Evolutionary conservation across 2,888 invertebrate species (phyloP), one percentile per base, ranked within the genome.

Genomic region (Opisthograptis luteolata): DNA sequence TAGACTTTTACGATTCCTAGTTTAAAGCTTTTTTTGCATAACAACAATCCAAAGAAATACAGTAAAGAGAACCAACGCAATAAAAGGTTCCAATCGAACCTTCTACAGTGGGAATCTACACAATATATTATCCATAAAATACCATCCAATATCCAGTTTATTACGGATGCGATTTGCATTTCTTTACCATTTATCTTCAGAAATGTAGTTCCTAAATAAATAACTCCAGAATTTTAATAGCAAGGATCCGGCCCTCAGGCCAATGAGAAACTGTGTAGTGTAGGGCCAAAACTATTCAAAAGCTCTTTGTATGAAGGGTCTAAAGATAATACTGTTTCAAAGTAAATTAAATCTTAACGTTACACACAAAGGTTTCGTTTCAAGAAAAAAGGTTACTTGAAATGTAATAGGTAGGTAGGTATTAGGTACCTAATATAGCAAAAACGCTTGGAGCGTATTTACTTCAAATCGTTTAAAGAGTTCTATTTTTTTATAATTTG

Each of bases 31-130:
- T n/a, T 41, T 24, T n/a, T 22, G 19, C 30, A n/a, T 55, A 45
- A 46, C 50, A 63, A 60, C 55, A 46, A 25, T 17, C 25, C 54
- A 40, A 43, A 42, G 39, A 28, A 35, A 48, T 30, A 27, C 13
- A 30, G 22, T 41, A 41, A 34, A 49, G 50, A 58, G 30, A 60
- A 46, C 53, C 54, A 41, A 27, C 48, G 22, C 35, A 24, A 41
- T 30, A 30, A 42, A 36, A 31, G 24, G 13, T 34, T 46, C 35
- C 9, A 47, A 8, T 15, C 25, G 20, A 32, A 49, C 37, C 31
- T 32, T 22, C 22, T 8, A n/a, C n/a, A n/a, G n/a, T n/a, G n/a
- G n/a, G n/a, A n/a, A n/a, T n/a, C n/a, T n/a, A 17, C 22, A n/a
- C 17, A 31, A 49, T 37, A 43, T 49, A 37, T 49, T 37, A 42